These are phyloP conservation scores for Neostethus bicornis DNA, from an alignment of 2,797 vertebrate genomes.

Conservation along the genomic window DNA sequence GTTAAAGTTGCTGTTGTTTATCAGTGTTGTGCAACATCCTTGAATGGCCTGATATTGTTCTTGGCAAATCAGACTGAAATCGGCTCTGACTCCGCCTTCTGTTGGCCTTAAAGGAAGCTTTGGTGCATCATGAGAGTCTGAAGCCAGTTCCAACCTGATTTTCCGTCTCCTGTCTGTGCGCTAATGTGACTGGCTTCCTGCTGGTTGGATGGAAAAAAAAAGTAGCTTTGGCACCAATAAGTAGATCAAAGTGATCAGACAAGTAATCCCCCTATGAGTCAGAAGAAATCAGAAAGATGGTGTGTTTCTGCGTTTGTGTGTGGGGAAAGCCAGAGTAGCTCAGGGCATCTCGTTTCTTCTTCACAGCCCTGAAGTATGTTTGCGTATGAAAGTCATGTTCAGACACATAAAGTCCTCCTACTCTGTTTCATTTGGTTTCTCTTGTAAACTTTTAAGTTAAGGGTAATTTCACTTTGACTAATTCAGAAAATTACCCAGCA, in stretches of 20 bases:
- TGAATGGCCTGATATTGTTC: conserved; percentile 60
- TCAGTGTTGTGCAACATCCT: conserved; percentile 78
- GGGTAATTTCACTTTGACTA: conserved; percentile 73
- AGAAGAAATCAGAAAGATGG: conserved; percentile 50
- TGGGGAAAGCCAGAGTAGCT: conserved; percentile 29
- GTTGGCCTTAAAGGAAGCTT: conserved; percentile 33
- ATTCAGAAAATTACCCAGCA: conserved; percentile 63
- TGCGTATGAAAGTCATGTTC: conserved; percentile 32
- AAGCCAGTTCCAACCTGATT: conserved; percentile 52
- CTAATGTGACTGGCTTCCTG: conserved; percentile 46
- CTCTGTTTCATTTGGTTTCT: conserved; percentile 62
- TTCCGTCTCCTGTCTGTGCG: conserved; percentile 51
- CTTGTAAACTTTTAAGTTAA: conserved; percentile 75
- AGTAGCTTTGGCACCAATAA: conserved; percentile 69
- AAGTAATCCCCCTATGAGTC: conserved; percentile 80
- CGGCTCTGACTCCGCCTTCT: conserved; percentile 46
- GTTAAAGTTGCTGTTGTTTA: conserved; percentile 70
- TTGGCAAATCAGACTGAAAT: conserved; percentile 65
- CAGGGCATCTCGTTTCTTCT: conserved; percentile 62
- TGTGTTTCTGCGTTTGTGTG: neutral
- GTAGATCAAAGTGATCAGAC: conserved; percentile 78
- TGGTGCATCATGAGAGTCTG: conserved; percentile 47
- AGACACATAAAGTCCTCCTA: conserved; percentile 54
- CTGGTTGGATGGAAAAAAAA: conserved; percentile 67
- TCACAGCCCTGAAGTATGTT: conserved; percentile 28